Base-by-base conservation (phyloP, 2,113 vertebrate genomes). In the Thamnaconus septentrionalis region DNA sequence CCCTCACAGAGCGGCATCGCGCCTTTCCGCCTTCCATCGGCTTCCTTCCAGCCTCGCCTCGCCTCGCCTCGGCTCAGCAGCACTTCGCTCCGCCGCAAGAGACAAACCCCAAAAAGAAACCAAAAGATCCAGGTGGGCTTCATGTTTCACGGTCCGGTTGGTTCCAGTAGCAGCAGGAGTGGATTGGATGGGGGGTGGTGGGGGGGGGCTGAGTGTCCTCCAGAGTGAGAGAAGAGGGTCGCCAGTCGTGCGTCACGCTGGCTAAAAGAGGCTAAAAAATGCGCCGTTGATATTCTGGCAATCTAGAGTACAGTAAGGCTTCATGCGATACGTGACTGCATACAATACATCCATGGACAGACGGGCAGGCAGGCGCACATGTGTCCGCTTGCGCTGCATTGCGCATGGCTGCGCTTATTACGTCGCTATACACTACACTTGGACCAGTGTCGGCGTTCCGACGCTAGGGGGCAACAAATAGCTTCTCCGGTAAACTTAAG, bases 281-380 rank as follows among this genome's bases (percentile, higher is more conserved):
- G 54, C 42, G 18, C 45, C 4, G 41, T 3, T 44, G 18, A 31
- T 42, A 68, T 71, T 65, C 39, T 5, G 40, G 44, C 59, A 43
- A 12, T 52, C 50, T 45, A 41, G 4, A 44, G 43, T 7, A 7
- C 8, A 1, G 12, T 5, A 7, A 50, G 4, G 6, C 41, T n/a
- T 46, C 3, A 12, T 1, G 52, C 4, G 42, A 56, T 74, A 85
- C 76, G 85, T 82, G 83, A 76, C 76, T 8, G 44, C n/a, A 49
- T 52, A 2, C 8, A 6, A 0, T 1, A 5, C 6, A 48, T 41
- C 0, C 10, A 81, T 73, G 82, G 62, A 69, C 63, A 10, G 11
- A 8, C 53, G 1, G 8, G 3, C 39, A 2, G 5, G 12, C 11
- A n/a, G 31, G 49, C 51, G 9, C 53, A 39, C 18, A 31, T 53